These are phyloP conservation scores for Pteronotus mesoamericanus DNA, from an alignment of 2,797 vertebrate species.

Conservation along the genomic window DNA sequence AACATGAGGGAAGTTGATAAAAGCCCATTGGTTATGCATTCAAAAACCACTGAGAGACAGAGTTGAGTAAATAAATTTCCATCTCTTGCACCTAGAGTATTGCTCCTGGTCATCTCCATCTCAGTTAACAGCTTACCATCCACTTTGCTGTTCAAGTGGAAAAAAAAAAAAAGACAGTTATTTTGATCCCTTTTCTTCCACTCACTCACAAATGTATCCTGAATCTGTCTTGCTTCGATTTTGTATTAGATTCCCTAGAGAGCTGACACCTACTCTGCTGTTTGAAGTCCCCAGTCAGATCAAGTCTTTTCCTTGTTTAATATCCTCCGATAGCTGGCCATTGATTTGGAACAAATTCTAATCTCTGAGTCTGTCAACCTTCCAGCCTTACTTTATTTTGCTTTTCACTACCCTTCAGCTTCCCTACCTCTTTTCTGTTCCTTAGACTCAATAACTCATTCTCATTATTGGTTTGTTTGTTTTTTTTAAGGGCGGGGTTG, in stretches of 20 bases:
- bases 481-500: too few species aligned
- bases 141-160: background rate
- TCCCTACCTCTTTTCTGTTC: conserved; percentile 7
- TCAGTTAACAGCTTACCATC: background rate
- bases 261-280: background rate
- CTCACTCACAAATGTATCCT: background rate
- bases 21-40: background rate
- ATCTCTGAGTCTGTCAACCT: background rate
- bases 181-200: background rate
- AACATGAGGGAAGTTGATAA: background rate
- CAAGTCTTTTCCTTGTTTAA: background rate
- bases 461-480: background rate
- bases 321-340: background rate
- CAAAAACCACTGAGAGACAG: background rate
- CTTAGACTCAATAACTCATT: background rate
- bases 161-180: background rate
- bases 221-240: background rate
- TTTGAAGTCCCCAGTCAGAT: background rate
- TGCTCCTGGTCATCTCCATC: background rate
- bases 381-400: background rate
- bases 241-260: background rate
- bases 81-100: background rate
- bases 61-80: background rate
- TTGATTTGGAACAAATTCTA: background rate
- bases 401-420: background rate